Evolutionary conservation across 1,140 invertebrate genomes (phyloP), one percentile per base, ranked within the genome.

Genomic region (Babylonia areolata): DNA sequence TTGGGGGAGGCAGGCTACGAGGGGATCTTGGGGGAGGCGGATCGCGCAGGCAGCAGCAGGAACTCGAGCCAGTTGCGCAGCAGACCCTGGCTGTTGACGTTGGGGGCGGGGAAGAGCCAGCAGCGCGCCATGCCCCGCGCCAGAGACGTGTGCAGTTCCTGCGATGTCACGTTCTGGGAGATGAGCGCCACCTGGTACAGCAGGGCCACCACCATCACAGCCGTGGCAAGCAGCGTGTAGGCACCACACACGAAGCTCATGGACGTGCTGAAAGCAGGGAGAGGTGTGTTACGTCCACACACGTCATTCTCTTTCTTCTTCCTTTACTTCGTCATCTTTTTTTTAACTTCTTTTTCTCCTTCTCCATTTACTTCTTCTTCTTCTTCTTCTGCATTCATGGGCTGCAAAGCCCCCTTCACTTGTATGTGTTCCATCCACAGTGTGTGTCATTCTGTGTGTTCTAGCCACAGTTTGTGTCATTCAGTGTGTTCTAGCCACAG

Each of bases 81-180:
- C 31, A 93, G 85, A 1, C 93, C 92, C n/a, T 88, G 88, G 84
- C 92, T 91, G 87, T 93, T 78, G 5, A 90, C 64, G 87, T 93
- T 93, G 20, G 89, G 88, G 37, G 69, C 81, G 20, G 89, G 89
- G 83, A 89, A 90, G 35, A 92, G 51, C 20, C 85, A 80, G 71
- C 81, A 87, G 37, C 51, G 79, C 3, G 86, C 85, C 42, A 85
- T 75, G 0, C 89, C 87, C 37, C 86, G 69, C 17, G 81, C 39
- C 3, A 85, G 40, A 15, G 92, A 92, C n/a, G 84, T 80, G 51
- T 92, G 90, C 23, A 93, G 86, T 78, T 94, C 93, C 77, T 93
- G 92, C 1, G 89, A 90, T 0, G 93, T 94, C 5, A 92, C 20
- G 82, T 94, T 93, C 85, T 94, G 93, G 64, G 90, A 91, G 84